Evolutionary conservation across 2,888 invertebrate species (phyloP).

Genomic region (Xestia c-nigrum): DNA sequence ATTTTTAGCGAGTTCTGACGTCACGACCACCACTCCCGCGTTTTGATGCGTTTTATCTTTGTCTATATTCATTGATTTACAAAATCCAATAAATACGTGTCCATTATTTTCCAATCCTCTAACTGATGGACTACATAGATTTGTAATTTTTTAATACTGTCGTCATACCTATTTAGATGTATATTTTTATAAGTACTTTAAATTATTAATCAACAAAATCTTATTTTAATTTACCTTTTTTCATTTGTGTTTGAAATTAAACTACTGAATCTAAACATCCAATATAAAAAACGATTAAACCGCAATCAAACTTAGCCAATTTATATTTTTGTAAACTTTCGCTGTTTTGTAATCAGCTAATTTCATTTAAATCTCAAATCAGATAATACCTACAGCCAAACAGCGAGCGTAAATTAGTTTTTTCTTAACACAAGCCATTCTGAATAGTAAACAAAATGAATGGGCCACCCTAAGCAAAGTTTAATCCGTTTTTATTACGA

Average conservation of each 20-base stretch:
- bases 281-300: slow-evolving; percentile 45
- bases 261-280: slow-evolving; percentile 1
- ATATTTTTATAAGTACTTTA: no score
- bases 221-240: not conserved
- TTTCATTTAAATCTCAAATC: slow-evolving; percentile 84
- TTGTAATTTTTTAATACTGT: no score
- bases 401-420: slow-evolving; percentile 86
- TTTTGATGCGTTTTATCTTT: no score
- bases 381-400: slow-evolving; percentile 81
- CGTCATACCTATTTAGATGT: not conserved
- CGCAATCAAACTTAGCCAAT: slow-evolving; percentile 57
- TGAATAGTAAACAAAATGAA: slow-evolving; percentile 90
- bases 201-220: not conserved
- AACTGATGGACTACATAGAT: no score
- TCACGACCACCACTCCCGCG: no score
- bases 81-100: no score
- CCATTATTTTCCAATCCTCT: no score
- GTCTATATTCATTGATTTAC: no score
- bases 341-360: slow-evolving; percentile 72
- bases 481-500: slow-evolving; percentile 91
- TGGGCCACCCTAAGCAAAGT: slow-evolving; percentile 90
- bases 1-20: no score
- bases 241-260: not conserved
- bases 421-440: slow-evolving; percentile 86
- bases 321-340: slow-evolving; percentile 58